These are phyloP conservation scores for Phengaris alcon DNA, from an alignment of 2,888 invertebrate species.

Conservation along the genomic window DNA sequence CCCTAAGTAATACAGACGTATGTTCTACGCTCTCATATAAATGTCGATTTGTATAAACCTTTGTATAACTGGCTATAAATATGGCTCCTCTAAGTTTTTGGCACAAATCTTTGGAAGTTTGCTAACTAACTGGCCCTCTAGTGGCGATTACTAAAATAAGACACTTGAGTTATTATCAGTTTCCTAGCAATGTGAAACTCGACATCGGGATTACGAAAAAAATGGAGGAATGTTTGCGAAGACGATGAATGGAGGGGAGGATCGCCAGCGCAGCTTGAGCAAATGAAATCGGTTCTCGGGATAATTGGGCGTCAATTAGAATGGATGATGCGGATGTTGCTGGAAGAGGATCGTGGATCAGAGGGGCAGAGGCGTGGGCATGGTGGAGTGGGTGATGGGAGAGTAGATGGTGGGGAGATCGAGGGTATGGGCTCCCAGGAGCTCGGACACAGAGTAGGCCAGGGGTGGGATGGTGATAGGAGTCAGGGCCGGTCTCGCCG, in stretches of 20 bases:
- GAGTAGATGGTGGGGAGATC: slow-evolving; percentile 85
- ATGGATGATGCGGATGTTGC: slow-evolving; percentile 73
- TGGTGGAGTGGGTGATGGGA: slow-evolving; percentile 84
- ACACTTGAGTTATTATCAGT: slow-evolving; percentile 74
- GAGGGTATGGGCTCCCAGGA: slow-evolving; percentile 83
- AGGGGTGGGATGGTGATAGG: slow-evolving; percentile 67
- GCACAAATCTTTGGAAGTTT: slow-evolving; percentile 71
- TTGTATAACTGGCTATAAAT: slow-evolving; percentile 55
- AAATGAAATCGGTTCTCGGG: slow-evolving; percentile 28
- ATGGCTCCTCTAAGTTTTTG: slow-evolving; percentile 63
- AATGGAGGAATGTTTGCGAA: slow-evolving; percentile 67
- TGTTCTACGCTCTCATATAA: slow-evolving; percentile 55
- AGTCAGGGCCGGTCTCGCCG: slow-evolving; percentile 62
- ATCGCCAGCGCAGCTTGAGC: slow-evolving; percentile 38
- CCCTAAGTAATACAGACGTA: slow-evolving; percentile 67
- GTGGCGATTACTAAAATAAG: slow-evolving; percentile 77
- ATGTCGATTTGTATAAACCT: slow-evolving; percentile 44
- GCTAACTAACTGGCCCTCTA: slow-evolving; percentile 73
- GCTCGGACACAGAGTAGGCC: slow-evolving; percentile 75
- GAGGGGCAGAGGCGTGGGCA: slow-evolving; percentile 71
- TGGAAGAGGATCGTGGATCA: slow-evolving; percentile 77
- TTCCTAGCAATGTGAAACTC: slow-evolving; percentile 60
- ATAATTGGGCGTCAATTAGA: slow-evolving; percentile 46
- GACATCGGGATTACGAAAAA: slow-evolving; percentile 54
- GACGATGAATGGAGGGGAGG: slow-evolving; percentile 58